Evolutionary conservation across 2,113 vertebrate genomes (phyloP).

Genomic region (Crocuta crocuta): DNA sequence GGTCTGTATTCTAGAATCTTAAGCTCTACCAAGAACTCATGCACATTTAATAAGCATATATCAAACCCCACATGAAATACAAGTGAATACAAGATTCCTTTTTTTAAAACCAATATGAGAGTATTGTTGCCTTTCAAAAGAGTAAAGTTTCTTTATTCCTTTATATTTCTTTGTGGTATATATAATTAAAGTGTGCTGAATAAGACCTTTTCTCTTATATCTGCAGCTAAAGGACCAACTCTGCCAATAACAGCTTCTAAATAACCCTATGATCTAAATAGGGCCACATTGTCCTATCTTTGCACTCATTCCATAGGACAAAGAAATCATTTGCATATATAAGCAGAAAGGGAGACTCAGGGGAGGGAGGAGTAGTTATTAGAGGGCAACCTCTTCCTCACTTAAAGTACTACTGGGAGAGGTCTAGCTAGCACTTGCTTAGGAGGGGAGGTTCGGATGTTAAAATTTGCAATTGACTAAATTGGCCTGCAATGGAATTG

Average conservation of each 20-base stretch:
- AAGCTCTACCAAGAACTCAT: not conserved
- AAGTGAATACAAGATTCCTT: not conserved
- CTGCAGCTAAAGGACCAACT: not conserved
- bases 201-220: not conserved
- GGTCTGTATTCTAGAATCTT: not conserved
- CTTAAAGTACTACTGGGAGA: not conserved
- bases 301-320: not conserved
- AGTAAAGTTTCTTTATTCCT: not conserved
- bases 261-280: not conserved
- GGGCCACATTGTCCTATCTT: not conserved
- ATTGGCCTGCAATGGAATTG: not conserved
- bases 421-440: not conserved
- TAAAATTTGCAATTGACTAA: constrained; percentile 6
- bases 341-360: not conserved
- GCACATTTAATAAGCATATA: not conserved
- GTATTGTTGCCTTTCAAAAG: not conserved
- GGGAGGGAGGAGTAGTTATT: not conserved
- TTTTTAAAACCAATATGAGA: not conserved
- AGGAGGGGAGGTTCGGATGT: not conserved
- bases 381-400: not conserved
- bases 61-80: not conserved
- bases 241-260: not conserved
- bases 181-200: not conserved
- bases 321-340: not conserved
- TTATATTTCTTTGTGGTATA: constrained; percentile 29